Base-by-base conservation (phyloP, 1,140 invertebrate species). In the Pogonomyrmex barbatus region DNA sequence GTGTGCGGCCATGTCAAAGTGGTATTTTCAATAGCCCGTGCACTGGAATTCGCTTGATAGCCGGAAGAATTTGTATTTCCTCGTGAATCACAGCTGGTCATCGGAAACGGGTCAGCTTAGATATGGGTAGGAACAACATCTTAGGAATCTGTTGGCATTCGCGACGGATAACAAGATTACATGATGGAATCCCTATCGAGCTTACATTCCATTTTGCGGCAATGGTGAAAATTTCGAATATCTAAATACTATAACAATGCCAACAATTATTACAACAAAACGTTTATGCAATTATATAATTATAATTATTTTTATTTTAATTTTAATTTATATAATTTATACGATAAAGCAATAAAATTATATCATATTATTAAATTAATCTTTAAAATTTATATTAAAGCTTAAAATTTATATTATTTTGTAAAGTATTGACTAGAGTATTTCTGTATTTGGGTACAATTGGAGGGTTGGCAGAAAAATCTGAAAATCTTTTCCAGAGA, bases 21-120 rank as follows among this genome's bases (percentile, higher is more conserved):
- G 94, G 94, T 94, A 95, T 95, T 94, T 94, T 93, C 93, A 95
- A 94, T 95, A 94, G 89, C 75, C 83, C 68, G 71, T 67, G 62
- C 79, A 65, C 73, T 68, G 89, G 89, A 88, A 91, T 92, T 67
- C 82, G 85, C 85, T 77, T 87, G 85, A 84, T 91, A 91, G 92
- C 91, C 93, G 92, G 90, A 93, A 94, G 93, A 94, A 94, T 94
- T 94, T 91, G 91, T 92, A 93, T 94, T 94, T 92, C 87, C 88
- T 86, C 30, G 60, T n/a, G 47, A 90, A 79, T 73, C 76, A 36
- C 47, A 12, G 50, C 36, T 83, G 54, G 62, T 89, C 88, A 75
- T 79, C 54, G 50, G 36, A 89, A 81, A 78, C 39, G 14, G 47
- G 54, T 87, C 75, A 36, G 63, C 42, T 67, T 14, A 62, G 39